A percentile compares a stretch with the other conserved stretches of the same genome.
Evolutionary conservation across 1,140 invertebrate species (phyloP).

Genomic region (Drosophila truncata): DNA sequence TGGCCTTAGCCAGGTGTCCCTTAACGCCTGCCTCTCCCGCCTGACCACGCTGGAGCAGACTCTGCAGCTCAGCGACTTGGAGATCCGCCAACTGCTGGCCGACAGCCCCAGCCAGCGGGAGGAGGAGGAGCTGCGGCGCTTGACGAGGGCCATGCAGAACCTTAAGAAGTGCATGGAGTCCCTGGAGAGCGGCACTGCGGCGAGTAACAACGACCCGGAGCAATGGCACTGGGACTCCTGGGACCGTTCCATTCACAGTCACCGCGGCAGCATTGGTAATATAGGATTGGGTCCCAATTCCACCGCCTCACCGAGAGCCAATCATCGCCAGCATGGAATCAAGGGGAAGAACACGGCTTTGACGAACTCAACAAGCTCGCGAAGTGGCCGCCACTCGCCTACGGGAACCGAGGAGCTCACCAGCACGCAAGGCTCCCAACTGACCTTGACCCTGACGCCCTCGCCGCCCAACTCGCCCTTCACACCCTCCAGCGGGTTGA

Average conservation of each 20-base stretch:
- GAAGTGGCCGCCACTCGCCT: conserved; percentile 57
- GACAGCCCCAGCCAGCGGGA: conserved; percentile 90
- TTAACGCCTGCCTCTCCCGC: conserved; percentile 86
- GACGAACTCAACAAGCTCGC: conserved; percentile 30
- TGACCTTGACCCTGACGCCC: conserved; percentile 79
- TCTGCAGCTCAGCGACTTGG: conserved; percentile 93
- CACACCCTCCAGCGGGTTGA: conserved; percentile 82
- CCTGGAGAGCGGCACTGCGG: conserved; percentile 41
- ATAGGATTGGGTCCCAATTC: conserved; percentile 54
- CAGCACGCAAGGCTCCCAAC: conserved; percentile 57
- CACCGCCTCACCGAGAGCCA: conserved; percentile 68
- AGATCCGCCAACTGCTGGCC: conserved; percentile 90
- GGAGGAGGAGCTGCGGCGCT: conserved; percentile 93
- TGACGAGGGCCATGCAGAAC: conserved; percentile 93
- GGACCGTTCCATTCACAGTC: conserved; percentile 88
- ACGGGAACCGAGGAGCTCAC: conserved; percentile 49
- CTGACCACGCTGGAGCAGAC: conserved; percentile 91
- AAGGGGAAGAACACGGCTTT: conserved; percentile 48
- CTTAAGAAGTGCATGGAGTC: conserved; percentile 87
- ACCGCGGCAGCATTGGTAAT: conserved; percentile 75
- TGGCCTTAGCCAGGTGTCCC: conserved; percentile 84
- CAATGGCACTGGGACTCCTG: conserved; percentile 97
- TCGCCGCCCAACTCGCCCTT: conserved; percentile 84
- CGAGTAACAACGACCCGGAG: conserved; percentile 80
- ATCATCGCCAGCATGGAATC: conserved; percentile 62